These are phyloP conservation scores for Kryptolebias marmoratus DNA, from an alignment of 2,113 vertebrate genomes.

Conservation along the genomic window DNA sequence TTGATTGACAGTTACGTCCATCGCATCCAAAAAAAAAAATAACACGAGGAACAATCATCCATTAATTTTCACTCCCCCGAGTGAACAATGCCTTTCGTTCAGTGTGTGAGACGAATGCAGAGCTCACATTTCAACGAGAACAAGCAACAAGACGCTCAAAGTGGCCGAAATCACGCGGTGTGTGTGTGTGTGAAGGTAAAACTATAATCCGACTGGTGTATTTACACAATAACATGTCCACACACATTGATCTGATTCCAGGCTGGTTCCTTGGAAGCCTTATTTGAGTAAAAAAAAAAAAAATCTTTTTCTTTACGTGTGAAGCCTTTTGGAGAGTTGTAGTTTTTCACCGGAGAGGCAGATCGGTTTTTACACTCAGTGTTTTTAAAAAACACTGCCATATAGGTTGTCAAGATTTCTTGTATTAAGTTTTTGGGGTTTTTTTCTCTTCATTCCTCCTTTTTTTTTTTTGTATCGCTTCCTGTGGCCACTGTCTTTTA, in stretches of 20 bases:
- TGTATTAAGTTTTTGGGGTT: not conserved
- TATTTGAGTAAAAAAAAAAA: conserved; percentile 40
- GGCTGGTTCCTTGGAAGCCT: conserved; percentile 76
- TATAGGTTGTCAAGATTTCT: conserved; percentile 1
- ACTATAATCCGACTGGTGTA: conserved; percentile 6
- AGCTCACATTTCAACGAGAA: not conserved
- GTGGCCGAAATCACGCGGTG: conserved; percentile 20
- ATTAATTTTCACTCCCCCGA: conserved; percentile 21
- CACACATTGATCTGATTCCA: conserved; percentile 55
- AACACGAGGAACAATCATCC: conserved; percentile 3
- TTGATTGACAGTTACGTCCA: not conserved
- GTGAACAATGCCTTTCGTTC: conserved; percentile 55
- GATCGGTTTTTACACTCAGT: conserved; percentile 8
- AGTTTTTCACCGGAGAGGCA: not conserved
- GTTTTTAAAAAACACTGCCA: not conserved
- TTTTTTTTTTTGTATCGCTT: conserved; percentile 13
- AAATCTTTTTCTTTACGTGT: not conserved
- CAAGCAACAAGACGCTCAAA: conserved; percentile 32
- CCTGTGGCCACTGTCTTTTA: conserved; percentile 1
- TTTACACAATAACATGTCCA: conserved; percentile 14
- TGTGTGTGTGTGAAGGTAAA: not conserved
- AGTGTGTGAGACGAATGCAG: conserved; percentile 26
- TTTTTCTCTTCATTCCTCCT: not conserved
- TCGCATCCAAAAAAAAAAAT: not conserved
- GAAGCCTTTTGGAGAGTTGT: not conserved